phyloP scores from a whole-genome alignment of 2,888 invertebrate genomes.

The Alcis repandata region DNA sequence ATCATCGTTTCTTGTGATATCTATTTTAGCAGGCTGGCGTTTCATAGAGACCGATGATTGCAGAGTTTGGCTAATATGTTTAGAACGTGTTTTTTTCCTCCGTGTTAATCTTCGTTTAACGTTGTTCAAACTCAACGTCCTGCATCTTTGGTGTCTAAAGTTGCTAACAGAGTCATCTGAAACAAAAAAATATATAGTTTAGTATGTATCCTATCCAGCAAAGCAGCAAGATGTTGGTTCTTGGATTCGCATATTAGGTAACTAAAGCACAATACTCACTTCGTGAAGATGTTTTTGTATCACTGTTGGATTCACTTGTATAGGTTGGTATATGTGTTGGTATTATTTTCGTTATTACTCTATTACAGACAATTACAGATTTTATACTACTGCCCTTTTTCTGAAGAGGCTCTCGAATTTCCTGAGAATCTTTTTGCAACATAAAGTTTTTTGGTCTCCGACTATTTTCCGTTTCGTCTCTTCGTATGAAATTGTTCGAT shows the following conservation, averaged over 20 bases:
- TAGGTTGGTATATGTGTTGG: background rate
- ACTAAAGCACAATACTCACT: background rate
- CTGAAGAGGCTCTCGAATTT: background rate
- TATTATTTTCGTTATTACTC: background rate
- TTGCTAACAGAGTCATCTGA: slow-evolving; percentile 9
- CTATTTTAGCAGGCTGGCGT: slow-evolving; percentile 4
- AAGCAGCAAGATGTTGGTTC: background rate
- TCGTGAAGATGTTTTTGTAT: background rate
- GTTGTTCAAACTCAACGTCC: slow-evolving; percentile 26
- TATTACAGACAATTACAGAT: slow-evolving; percentile 1
- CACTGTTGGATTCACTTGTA: background rate
- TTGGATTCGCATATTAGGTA: background rate
- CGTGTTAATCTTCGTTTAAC: slow-evolving; percentile 20
- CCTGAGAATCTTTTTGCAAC: background rate
- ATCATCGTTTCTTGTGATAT: background rate
- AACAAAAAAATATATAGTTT: no score
- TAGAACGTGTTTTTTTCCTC: background rate
- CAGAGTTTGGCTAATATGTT: background rate
- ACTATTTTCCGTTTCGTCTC: background rate
- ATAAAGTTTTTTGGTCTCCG: background rate
- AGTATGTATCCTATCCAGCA: no score
- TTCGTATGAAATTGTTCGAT: background rate
- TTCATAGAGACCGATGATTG: slow-evolving; percentile 6
- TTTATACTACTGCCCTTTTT: background rate
- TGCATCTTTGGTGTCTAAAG: slow-evolving; percentile 6